These are phyloP conservation scores for Myoxocephalus aenaeus DNA, from an alignment of 2,797 vertebrate genomes.

Conservation along the genomic window DNA sequence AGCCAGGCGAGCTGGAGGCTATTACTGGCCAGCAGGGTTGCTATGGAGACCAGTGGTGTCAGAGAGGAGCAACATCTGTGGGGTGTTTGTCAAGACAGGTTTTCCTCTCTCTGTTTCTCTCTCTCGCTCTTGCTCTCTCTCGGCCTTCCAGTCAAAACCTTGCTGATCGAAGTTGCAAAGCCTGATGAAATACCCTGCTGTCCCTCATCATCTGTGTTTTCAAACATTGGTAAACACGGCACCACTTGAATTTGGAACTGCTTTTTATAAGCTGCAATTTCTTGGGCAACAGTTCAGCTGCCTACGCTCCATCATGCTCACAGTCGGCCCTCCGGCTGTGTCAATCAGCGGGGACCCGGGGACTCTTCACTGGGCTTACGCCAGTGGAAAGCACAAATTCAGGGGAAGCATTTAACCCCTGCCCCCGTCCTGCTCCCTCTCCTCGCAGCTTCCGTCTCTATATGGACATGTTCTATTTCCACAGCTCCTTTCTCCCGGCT, in stretches of 20 bases:
- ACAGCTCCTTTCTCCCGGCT: constrained; percentile 73
- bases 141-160: background rate
- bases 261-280: constrained; percentile 41
- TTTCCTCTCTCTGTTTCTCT: constrained; percentile 36
- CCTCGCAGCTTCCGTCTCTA: constrained; percentile 76
- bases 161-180: background rate
- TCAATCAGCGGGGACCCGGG: constrained; percentile 57
- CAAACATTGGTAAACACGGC: constrained; percentile 48
- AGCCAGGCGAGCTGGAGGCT: constrained; percentile 78
- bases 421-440: constrained; percentile 63
- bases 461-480: constrained; percentile 89
- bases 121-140: too few relatives aligned
- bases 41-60: constrained; percentile 88
- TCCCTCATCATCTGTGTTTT: constrained; percentile 38
- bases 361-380: constrained; percentile 55
- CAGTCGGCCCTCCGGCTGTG: constrained; percentile 30
- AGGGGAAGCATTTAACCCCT: constrained; percentile 81
- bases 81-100: constrained; percentile 79
- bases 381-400: constrained; percentile 71
- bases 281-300: constrained; percentile 30
- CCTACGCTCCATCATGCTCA: constrained; percentile 43
- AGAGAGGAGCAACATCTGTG: constrained; percentile 85
- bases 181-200: constrained; percentile 1
- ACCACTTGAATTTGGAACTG: constrained; percentile 19
- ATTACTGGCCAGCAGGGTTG: constrained; percentile 85